Percentiles rank a stretch among this genome's conserved stretches.
Conservation (phyloP, 1,140 invertebrate species). For the Drosophila prosaltans region DNA sequence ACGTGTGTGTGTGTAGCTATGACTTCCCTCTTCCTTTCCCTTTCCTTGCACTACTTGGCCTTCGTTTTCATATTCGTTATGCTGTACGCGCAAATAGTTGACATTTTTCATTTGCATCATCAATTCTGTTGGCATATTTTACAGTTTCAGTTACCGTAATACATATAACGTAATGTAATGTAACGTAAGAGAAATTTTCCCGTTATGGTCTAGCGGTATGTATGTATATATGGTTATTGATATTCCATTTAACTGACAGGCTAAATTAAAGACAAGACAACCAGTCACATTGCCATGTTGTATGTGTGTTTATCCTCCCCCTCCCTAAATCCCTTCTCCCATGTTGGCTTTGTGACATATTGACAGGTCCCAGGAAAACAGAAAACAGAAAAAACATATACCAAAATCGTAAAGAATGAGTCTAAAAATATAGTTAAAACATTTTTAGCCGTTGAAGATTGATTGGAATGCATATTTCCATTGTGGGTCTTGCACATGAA, state of each 20-base stretch:
- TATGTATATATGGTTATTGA: constrained; percentile 38
- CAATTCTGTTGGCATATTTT: constrained; percentile 67
- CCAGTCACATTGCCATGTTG: constrained; percentile 2
- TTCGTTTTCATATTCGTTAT: constrained; percentile 36
- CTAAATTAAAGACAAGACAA: constrained; percentile 62
- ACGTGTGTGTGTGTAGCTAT: constrained; percentile 23
- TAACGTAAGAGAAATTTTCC: constrained; percentile 1
- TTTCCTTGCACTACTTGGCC: too few species aligned
- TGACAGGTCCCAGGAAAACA: constrained; percentile 48
- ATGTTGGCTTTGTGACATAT: constrained; percentile 50
- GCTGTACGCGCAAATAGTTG: constrained; percentile 64
- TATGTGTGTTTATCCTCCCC: background rate
- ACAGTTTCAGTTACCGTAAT: constrained; percentile 21
- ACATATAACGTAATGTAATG: constrained; percentile 1
- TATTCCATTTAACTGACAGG: constrained; percentile 39
- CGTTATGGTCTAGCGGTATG: constrained; percentile 22
- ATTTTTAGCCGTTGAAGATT: constrained; percentile 1
- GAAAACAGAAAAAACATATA: background rate
- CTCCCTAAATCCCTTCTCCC: background rate
- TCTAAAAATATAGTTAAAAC: constrained; percentile 6
- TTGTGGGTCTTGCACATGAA: background rate
- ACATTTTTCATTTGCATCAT: constrained; percentile 80
- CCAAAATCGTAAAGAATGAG: background rate
- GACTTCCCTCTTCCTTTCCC: background rate
- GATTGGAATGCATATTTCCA: constrained; percentile 5